Evolutionary conservation across 2,888 invertebrate species (phyloP).

Genomic region (Oligia fasciuncula): DNA sequence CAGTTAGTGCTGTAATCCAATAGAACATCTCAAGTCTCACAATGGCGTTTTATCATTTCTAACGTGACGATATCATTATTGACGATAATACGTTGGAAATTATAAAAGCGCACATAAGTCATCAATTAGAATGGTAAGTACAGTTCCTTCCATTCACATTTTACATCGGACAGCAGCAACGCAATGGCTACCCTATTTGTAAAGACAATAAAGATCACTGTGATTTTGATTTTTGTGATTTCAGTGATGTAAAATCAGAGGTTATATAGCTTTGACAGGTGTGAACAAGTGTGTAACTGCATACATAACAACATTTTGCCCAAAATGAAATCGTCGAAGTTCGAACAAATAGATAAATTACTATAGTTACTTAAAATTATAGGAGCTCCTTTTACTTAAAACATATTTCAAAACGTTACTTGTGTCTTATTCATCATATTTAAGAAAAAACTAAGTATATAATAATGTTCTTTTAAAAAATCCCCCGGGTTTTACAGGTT

Average conservation of each 20-base stretch:
- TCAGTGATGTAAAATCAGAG: background rate
- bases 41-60: background rate
- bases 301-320: background rate
- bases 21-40: background rate
- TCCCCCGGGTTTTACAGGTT: slow-evolving; percentile 82
- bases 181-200: background rate
- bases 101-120: background rate
- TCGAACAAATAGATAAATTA: background rate
- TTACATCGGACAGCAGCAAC: background rate
- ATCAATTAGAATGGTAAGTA: background rate
- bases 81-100: background rate
- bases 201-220: background rate
- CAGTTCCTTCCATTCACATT: background rate
- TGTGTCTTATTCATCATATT: background rate
- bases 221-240: too few species aligned
- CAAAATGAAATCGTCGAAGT: background rate
- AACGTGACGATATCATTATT: background rate
- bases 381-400: background rate
- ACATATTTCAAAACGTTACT: background rate
- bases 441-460: background rate
- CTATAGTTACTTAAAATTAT: too few species aligned
- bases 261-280: too few species aligned
- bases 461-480: background rate
- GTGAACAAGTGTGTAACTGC: background rate
- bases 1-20: background rate